phyloP scores from a whole-genome alignment of 2,888 invertebrate genomes.

The Macrosoma leucophasiata region DNA sequence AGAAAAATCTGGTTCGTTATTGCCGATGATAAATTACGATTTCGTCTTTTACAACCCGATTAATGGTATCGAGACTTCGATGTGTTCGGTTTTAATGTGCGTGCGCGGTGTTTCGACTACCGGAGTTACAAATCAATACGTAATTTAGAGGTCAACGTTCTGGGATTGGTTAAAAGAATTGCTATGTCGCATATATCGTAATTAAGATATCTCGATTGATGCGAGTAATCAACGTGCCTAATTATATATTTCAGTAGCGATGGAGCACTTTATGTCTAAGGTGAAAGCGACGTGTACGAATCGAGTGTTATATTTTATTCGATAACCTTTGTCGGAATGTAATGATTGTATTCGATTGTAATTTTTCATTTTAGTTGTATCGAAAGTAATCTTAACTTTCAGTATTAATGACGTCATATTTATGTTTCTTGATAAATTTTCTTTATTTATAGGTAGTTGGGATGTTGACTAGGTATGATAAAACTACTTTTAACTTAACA shows the following conservation, averaged over 20 bases:
- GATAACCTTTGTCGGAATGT: no score
- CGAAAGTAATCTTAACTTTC: no score
- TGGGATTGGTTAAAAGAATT: no score
- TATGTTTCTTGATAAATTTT: no score
- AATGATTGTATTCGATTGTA: no score
- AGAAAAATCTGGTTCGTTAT: conserved; percentile 32
- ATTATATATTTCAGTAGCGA: conserved; percentile 9
- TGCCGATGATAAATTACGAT: conserved; percentile 30
- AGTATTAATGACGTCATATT: no score
- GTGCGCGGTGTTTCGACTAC: conserved; percentile 26
- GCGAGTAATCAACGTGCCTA: conserved; percentile 14
- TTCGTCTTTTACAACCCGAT: conserved; percentile 24
- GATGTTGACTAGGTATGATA: no score
- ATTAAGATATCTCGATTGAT: conserved; percentile 39
- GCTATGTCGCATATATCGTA: conserved; percentile 31
- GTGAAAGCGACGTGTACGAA: conserved; percentile 7
- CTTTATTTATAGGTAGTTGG: no score
- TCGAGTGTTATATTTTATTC: no score
- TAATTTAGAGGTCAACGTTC: conserved; percentile 16
- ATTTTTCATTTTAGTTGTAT: no score
- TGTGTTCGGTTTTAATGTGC: conserved; percentile 25
- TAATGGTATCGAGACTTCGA: conserved; percentile 24
- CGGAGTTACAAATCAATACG: conserved; percentile 24
- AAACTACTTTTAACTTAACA: no score
- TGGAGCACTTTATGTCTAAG: no score